Evolutionary conservation across 2,888 invertebrate species (phyloP).

Genomic region (Cephus pulcher): DNA sequence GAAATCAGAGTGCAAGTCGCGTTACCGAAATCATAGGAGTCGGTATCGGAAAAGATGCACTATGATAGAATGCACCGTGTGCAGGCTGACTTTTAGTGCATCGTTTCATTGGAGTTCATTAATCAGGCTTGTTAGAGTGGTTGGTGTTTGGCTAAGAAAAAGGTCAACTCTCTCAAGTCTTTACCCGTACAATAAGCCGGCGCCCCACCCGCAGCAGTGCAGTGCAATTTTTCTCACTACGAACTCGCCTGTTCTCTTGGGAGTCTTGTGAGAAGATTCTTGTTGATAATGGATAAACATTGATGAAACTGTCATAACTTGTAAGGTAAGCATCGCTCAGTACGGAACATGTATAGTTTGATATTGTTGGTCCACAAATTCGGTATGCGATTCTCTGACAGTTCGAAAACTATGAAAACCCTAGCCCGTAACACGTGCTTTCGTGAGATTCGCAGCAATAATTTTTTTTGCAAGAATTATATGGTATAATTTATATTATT

Average conservation of each 20-base stretch:
- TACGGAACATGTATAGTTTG: neutral
- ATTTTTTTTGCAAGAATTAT: too few relatives aligned
- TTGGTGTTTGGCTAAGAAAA: slow-evolving; percentile 12
- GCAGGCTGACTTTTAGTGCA: neutral
- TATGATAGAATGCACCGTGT: neutral
- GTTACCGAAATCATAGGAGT: neutral
- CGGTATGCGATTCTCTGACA: neutral
- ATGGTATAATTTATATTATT: too few relatives aligned
- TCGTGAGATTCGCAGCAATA: too few relatives aligned
- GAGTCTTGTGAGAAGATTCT: neutral
- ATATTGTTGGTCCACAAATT: too few relatives aligned
- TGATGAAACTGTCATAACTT: slow-evolving; percentile 28
- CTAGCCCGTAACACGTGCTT: neutral
- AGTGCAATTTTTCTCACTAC: slow-evolving; percentile 13
- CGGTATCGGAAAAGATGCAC: neutral
- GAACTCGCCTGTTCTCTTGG: neutral
- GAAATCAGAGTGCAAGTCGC: neutral
- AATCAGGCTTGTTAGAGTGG: slow-evolving; percentile 8
- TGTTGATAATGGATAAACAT: slow-evolving; percentile 30
- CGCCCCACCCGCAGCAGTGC: slow-evolving; percentile 39
- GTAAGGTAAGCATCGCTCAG: slow-evolving; percentile 30
- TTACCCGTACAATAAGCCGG: slow-evolving; percentile 36
- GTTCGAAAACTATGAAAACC: neutral
- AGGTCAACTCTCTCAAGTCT: slow-evolving; percentile 31
- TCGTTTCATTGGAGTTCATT: neutral